A percentile compares a stretch with the other conserved stretches of the same genome.
Evolutionary conservation across 2,113 vertebrate genomes (phyloP).

Genomic region (Oryzias woworae): DNA sequence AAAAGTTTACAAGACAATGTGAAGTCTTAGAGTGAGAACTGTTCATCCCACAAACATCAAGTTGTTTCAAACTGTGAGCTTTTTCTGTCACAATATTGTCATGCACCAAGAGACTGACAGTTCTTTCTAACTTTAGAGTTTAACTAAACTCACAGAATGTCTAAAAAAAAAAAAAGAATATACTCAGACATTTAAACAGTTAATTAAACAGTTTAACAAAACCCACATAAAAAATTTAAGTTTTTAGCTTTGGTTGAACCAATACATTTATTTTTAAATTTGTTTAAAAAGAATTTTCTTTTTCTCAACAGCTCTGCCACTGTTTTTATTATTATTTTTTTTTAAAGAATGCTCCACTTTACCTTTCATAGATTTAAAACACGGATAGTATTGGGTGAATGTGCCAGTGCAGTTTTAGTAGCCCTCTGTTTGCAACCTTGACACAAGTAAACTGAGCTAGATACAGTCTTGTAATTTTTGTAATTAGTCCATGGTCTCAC

Average conservation of each 20-base stretch:
- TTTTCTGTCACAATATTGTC: conserved; percentile 11
- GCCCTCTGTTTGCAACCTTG: conserved; percentile 11
- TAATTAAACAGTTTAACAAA: too few species aligned
- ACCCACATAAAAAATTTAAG: too few species aligned
- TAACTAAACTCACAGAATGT: not conserved
- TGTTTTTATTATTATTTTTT: not conserved
- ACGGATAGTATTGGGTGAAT: not conserved
- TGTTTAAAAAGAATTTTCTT: conserved; percentile 7
- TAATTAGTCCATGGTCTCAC: conserved; percentile 1
- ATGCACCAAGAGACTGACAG: conserved; percentile 7
- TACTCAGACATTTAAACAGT: not conserved
- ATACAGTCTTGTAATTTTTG: conserved; percentile 4
- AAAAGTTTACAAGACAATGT: not conserved
- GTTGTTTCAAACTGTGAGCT: not conserved
- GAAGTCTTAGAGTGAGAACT: not conserved
- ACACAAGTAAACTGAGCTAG: conserved; percentile 7
- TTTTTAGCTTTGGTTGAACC: too few species aligned
- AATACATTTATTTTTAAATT: too few species aligned
- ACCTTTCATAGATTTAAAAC: conserved; percentile 17
- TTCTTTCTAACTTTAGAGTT: not conserved
- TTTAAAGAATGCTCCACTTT: conserved; percentile 31
- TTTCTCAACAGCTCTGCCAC: conserved; percentile 27
- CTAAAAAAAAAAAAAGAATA: not conserved
- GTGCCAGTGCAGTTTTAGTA: conserved; percentile 23
- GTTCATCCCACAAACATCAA: conserved; percentile 18